Evolutionary conservation across 2,888 invertebrate genomes (phyloP), one percentile per base, ranked within the genome.

Genomic region (Melanostoma scalare): DNA sequence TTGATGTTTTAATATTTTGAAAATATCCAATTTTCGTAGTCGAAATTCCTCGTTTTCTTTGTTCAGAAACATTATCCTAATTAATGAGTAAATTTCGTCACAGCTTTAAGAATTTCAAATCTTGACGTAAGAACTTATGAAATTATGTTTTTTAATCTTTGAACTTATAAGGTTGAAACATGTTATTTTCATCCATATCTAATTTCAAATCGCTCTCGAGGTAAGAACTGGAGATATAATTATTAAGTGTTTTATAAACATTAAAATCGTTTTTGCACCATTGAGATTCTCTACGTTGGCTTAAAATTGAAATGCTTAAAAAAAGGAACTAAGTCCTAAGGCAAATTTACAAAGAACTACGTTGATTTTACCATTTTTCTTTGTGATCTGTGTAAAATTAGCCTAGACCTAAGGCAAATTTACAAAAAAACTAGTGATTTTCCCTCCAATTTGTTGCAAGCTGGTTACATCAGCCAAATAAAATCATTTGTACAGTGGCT

Each of bases 131-230:
- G 42, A 42, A 42, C 42, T 42, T 42, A 42, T 42, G 3, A 42
- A 42, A 42, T 42, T 42, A 42, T 42, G 42, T 42, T 42, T 42
- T 38, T 42, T 42, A 42, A 42, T 42, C 42, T 42, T 42, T 42
- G 42, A 42, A 8, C 42, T 42, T 42, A 42, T 42, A n/a, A 42
- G 42, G 42, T 42, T 42, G 42, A 42, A 42, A 42, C n/a, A 42
- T 42, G n/a, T 42, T 42, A 42, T 42, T 42, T 42, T 42, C 3
- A 42, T 42, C 9, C 42, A 42, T 8, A 8, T 42, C 9, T 42
- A 42, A 42, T n/a, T 42, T 42, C 42, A 42, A 9, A 42, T 42
- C 9, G 42, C 42, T 42, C 42, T 8, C 42, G 42, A 42, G 42
- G 42, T 5, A 42, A 2, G 42, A 42, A 3, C 42, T 42, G 2